Evolutionary conservation across 2,888 invertebrate genomes (phyloP), one percentile per base, ranked within the genome.

Genomic region (Exocentrus adspersus): DNA sequence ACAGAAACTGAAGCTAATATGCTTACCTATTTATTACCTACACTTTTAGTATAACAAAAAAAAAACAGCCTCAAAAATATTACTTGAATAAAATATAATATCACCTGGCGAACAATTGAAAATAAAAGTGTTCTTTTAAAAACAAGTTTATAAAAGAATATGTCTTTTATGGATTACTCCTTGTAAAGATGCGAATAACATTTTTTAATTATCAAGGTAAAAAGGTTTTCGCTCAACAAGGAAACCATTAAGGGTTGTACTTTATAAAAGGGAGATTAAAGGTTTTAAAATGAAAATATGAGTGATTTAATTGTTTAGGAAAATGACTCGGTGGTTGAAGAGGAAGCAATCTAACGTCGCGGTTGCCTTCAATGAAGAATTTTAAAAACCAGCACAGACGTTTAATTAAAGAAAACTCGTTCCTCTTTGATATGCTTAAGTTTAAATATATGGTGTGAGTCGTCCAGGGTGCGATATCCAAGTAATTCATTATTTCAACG

Each of bases 171-270:
- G 12, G 37, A 37, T 37, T 12, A 37, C 14, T 37, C 10, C n/a
- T 16, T 48, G 28, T 77, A 50, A 53, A 43, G n/a, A n/a, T n/a
- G n/a, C n/a, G 60, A 43, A 30, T 58, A 30, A 42, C 52, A 58
- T 58, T 65, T 61, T 61, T 37, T 59, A 54, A 54, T 37, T 43
- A 24, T 59, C 28, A 42, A 16, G 46, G 19, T 58, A 17, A 50
- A 58, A 52, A 85, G 83, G 75, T 84, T 84, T 84, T 68, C 84
- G 86, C 59, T 45, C 64, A 60, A 43, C 45, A 41, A 60, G 67
- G 65, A 67, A 69, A 62, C 61, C 67, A 69, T 69, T 62, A 65
- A 60, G 60, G 32, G 21, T 17, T 52, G 32, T 54, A 54, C 64
- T 64, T 54, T 61, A 60, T 61, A 61, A 61, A 62, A 46, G 57